A percentile compares a stretch with the other conserved stretches of the same genome.
Conservation (phyloP, 2,888 invertebrate genomes). For the Ophion obscuratus region DNA sequence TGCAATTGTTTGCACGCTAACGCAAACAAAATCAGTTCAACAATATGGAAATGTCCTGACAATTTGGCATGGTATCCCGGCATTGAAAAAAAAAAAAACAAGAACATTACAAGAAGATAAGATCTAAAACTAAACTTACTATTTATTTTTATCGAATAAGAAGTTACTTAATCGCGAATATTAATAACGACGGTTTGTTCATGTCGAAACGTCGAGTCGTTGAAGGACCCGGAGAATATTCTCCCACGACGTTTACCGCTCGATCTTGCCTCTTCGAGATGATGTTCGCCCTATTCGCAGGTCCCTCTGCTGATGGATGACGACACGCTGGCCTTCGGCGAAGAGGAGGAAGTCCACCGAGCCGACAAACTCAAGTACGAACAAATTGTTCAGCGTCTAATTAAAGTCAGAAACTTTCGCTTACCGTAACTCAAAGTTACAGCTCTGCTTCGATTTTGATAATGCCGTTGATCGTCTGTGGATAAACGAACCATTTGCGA, state of each 20-base stretch:
- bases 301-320: constrained; percentile 93
- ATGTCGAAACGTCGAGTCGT: neutral
- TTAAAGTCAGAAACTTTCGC: constrained; percentile 1
- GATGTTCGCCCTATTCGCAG: constrained; percentile 85
- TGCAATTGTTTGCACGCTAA: too few species aligned
- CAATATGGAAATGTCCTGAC: too few species aligned
- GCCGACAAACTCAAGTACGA: constrained; percentile 82
- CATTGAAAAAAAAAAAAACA: too few species aligned
- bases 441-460: neutral
- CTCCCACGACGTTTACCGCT: neutral
- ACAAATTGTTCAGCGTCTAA: neutral
- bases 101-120: too few species aligned
- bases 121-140: too few species aligned
- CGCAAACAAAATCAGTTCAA: too few species aligned
- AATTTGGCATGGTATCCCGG: too few species aligned
- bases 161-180: neutral
- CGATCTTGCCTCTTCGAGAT: constrained; percentile 66
- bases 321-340: constrained; percentile 94
- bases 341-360: constrained; percentile 89
- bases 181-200: neutral
- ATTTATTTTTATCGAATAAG: too few species aligned
- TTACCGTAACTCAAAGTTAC: neutral
- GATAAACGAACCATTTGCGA: too few species aligned
- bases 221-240: neutral
- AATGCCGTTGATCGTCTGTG: neutral